Base-by-base conservation (phyloP, 2,113 vertebrate genomes). In the Pseudorhombus dupliciocellatus region DNA sequence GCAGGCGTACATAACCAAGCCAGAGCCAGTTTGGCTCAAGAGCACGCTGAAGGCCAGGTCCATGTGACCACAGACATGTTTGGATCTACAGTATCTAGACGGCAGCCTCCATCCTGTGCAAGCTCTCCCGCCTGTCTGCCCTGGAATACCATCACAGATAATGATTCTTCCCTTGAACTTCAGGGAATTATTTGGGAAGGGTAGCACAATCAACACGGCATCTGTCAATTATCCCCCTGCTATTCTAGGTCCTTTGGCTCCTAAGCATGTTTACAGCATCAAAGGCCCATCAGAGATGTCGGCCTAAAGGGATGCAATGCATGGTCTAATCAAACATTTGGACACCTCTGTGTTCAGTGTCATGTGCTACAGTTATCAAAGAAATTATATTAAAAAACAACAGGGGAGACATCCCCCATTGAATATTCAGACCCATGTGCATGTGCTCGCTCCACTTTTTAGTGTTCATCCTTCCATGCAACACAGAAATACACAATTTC, bases 241-340 rank as follows among this genome's bases (percentile, higher is more conserved):
- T 79, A 83, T 83, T 88, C 80, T 70, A 75, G 86, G 80, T 88
- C 81, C 71, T 89, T 79, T 89, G 80, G 90, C 81, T 84, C 65
- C 12, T 48, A 58, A 72, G 75, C 66, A 64, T 74, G 69, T 73
- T 88, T 59, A 69, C 21, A 80, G 77, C 79, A 84, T 90, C 79
- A 89, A 86, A 88, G 77, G 14, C 31, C 72, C 18, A 62, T 56
- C 40, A n/a, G 64, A 72, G 73, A 66, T 65, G 77, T 80, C 58
- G 20, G 64, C 70, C 82, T 75, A 72, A 87, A 81, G 83, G 88
- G 82, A 85, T 69, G 76, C 18, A 22, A 84, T 62, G 81, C 67
- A 42, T 69, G 66, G 81, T 87, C 81, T 80, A 84, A 84, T 89
- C 87, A 90, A 85, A 90, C 76, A 66, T 88, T 84, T 56, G 72